Base-by-base conservation (phyloP, 1,140 invertebrate species). In the Anadara kagoshimensis region DNA sequence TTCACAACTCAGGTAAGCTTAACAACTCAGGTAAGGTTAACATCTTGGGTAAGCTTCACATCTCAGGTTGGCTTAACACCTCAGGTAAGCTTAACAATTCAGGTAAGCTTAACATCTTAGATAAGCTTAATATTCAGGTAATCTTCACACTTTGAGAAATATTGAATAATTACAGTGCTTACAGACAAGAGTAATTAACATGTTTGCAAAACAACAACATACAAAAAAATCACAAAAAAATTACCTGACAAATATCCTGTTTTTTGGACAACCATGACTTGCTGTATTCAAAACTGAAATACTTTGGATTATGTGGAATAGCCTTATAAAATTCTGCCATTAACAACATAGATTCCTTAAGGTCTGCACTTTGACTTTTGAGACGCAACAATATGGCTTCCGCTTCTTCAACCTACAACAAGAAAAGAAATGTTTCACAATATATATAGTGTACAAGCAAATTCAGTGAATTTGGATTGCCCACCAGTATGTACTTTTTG, bases 171-270 rank as follows among this genome's bases (percentile, higher is more conserved):
- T n/a, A n/a, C n/a, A n/a, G n/a, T n/a, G n/a, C n/a, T n/a, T n/a
- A n/a, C n/a, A n/a, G n/a, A n/a, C n/a, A n/a, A n/a, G n/a, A n/a
- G n/a, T n/a, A n/a, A n/a, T n/a, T n/a, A n/a, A n/a, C n/a, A n/a
- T n/a, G n/a, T n/a, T n/a, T n/a, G n/a, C n/a, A n/a, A n/a, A n/a
- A n/a, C n/a, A n/a, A n/a, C 26, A 4, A 61, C 24, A 63, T 29
- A 29, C 16, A 51, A 36, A 36, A 58, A 20, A 71, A 63, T 56
- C n/a, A 20, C 8, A 16, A 29, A 44, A 16, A 26, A 45, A 22
- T 47, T 71, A 89, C 87, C 83, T 89, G 87, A 76, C 86, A 88
- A n/a, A 88, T 66, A 68, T 88, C 86, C 54, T 84, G 81, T 70
- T 86, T 84, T n/a, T 69, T 68, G 36, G 81, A 78, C 24, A 88